Evolutionary conservation across 2,113 vertebrate genomes (phyloP), one percentile per base, ranked within the genome.

Genomic region (Tinamus guttatus): DNA sequence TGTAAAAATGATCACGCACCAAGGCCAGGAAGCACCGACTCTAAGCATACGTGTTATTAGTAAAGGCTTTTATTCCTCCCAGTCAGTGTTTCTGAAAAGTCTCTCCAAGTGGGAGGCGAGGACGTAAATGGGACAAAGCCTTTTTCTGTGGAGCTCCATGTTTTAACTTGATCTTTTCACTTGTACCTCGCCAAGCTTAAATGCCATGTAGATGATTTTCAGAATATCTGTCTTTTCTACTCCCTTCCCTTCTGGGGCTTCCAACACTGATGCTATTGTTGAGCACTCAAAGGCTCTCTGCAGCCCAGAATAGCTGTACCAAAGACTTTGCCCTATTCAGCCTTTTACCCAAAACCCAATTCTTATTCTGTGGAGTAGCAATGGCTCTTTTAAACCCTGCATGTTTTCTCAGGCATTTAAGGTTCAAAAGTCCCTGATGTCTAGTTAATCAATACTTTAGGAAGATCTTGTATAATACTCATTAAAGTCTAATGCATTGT

Each of bases 391-490:
- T 86, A 95, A 96, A 91, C 75, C 76, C 93, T 77, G 93, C 80
- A 90, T 74, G 87, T 82, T 94, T 94, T 95, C 96, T 70, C 82
- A 95, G 85, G 85, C 77, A 68, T 95, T 83, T 95, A 90, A 86
- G 76, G 89, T 94, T 91, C 95, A 94, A 56, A 96, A 96, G 60
- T 96, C 92, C 89, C 91, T 24, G n/a, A 73, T 95, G 94, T 56
- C 87, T 94, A 76, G 91, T 91, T 96, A 96, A 95, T 96, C 95
- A 97, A 96, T 96, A 97, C 91, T 94, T 95, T 73, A 91, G 94
- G 96, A 94, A 93, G 86, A 81, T 90, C 90, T 73, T 63, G 83
- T 73, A 70, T 85, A 92, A 95, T 36, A 62, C 89, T 95, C 89
- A 95, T 97, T 97, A 96, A 96, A 95, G 65, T 90, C 89, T 91